Evolutionary conservation across 2,888 invertebrate genomes (phyloP).

Genomic region (Tenthredo amoena): DNA sequence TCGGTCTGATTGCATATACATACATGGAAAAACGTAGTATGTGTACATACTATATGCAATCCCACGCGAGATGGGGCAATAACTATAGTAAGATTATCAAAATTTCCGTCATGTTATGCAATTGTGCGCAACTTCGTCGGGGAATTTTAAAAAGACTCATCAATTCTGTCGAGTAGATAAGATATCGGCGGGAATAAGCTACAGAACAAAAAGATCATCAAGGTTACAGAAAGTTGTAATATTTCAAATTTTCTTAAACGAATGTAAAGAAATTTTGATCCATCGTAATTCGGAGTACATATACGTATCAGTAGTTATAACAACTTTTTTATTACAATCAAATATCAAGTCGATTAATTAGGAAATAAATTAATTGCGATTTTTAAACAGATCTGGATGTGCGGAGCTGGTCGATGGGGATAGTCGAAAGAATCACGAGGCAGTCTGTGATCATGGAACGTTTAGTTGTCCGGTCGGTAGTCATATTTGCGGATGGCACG

Average conservation of each 20-base stretch:
- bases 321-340: neutral
- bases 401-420: conserved; percentile 58
- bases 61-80: neutral
- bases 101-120: neutral
- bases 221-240: neutral
- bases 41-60: neutral
- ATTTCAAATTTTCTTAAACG: neutral
- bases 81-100: neutral
- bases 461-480: conserved; percentile 60
- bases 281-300: no score
- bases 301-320: neutral
- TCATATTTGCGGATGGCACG: conserved; percentile 60
- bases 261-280: no score
- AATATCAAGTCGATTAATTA: neutral
- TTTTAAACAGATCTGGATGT: conserved; percentile 63
- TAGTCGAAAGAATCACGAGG: conserved; percentile 63
- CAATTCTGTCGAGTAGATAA: neutral
- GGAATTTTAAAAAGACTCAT: neutral
- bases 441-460: conserved; percentile 59
- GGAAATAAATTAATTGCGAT: neutral
- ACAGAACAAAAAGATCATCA: neutral
- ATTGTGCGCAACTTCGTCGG: neutral
- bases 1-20: neutral
- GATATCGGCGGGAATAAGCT: neutral
- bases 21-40: neutral